phyloP scores from a whole-genome alignment of 2,888 invertebrate genomes.

The Sarcophaga carnaria region DNA sequence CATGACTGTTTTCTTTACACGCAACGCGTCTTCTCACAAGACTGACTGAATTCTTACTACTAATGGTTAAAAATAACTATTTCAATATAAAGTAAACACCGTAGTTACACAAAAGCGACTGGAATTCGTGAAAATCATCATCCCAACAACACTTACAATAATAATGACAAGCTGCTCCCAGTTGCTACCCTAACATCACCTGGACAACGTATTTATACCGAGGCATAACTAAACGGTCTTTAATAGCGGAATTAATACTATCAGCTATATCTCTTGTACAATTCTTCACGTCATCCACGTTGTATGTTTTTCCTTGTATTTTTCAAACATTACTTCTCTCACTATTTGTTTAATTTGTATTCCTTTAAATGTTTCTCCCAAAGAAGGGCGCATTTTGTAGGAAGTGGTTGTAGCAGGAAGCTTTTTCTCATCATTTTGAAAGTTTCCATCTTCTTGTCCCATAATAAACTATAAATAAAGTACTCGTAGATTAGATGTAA shows the following conservation, averaged over 20 bases:
- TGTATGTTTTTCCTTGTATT: constrained; percentile 78
- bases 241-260: constrained; percentile 77
- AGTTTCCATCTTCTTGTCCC: constrained; percentile 15
- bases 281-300: constrained; percentile 74
- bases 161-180: constrained; percentile 94
- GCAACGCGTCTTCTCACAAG: too few relatives aligned
- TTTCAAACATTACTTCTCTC: constrained; percentile 70
- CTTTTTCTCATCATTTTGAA: constrained; percentile 3
- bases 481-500: not conserved
- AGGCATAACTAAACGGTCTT: constrained; percentile 76
- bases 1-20: too few relatives aligned
- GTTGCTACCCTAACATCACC: constrained; percentile 92
- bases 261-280: constrained; percentile 80
- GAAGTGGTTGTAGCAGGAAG: constrained; percentile 19
- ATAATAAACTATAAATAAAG: constrained; percentile 15
- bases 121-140: constrained; percentile 93
- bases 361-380: constrained; percentile 73
- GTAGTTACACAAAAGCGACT: constrained; percentile 92
- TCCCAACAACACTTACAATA: constrained; percentile 96
- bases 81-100: constrained; percentile 84
- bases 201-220: constrained; percentile 95
- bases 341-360: constrained; percentile 73
- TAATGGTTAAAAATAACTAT: too few relatives aligned
- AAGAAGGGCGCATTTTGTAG: constrained; percentile 73
- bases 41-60: too few relatives aligned